Percentiles rank a stretch among this genome's conserved stretches.
phyloP scores from a whole-genome alignment of 1,140 invertebrate genomes.

The Diachasmimorpha longicaudata region DNA sequence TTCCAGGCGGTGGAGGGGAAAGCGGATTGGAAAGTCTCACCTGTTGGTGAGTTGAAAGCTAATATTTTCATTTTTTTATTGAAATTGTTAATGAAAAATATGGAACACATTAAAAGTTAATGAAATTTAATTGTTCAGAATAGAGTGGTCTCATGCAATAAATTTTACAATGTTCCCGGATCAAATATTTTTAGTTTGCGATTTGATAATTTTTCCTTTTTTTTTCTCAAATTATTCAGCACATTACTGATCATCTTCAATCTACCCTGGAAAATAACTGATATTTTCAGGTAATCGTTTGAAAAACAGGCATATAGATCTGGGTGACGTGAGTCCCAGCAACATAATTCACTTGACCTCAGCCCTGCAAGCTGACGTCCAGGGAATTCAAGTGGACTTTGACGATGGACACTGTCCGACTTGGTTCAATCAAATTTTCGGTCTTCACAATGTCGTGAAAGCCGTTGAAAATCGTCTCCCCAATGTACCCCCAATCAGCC shows the following conservation, averaged over 20 bases:
- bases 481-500: constrained; percentile 60
- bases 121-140: too few species aligned
- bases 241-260: too few species aligned
- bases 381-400: constrained; percentile 70
- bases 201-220: too few species aligned
- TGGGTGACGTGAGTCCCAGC: constrained; percentile 69
- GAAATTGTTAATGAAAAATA: not conserved
- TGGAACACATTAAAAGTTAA: too few species aligned
- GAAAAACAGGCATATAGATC: constrained; percentile 63
- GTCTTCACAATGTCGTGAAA: constrained; percentile 69
- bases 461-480: constrained; percentile 65
- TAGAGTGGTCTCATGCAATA: too few species aligned
- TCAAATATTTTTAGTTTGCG: too few species aligned
- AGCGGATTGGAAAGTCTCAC: constrained; percentile 63
- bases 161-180: too few species aligned
- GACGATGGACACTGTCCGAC: constrained; percentile 78
- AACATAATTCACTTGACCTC: constrained; percentile 64
- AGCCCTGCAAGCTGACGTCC: constrained; percentile 63
- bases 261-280: too few species aligned
- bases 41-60: constrained; percentile 62
- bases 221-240: too few species aligned
- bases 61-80: not conserved
- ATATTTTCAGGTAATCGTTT: constrained; percentile 36
- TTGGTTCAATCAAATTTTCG: constrained; percentile 73
- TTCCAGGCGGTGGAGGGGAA: constrained; percentile 54